Evolutionary conservation across 2,888 invertebrate genomes (phyloP).

Genomic region (Allacma fusca): DNA sequence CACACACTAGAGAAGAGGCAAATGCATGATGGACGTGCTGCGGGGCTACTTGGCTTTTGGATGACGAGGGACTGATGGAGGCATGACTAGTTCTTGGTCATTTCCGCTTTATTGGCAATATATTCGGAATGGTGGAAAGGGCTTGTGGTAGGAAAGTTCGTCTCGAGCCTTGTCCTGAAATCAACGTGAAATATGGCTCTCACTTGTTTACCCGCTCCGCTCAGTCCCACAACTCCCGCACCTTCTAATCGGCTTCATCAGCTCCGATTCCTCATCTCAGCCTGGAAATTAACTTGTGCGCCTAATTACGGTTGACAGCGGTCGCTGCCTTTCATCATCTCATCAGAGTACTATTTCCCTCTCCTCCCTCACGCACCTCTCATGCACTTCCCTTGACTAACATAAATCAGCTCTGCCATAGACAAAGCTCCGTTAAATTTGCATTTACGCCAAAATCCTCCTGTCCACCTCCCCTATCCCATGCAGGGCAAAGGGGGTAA

Average conservation of each 20-base stretch:
- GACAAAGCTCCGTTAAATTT: background rate
- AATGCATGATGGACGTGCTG: slow-evolving; percentile 2
- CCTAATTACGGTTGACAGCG: slow-evolving; percentile 28
- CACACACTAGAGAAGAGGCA: no score
- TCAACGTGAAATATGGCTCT: slow-evolving; percentile 4
- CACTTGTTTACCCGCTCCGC: background rate
- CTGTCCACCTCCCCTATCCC: background rate
- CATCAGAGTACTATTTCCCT: background rate
- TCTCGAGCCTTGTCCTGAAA: background rate
- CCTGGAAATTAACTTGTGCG: slow-evolving; percentile 36
- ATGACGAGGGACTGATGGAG: background rate
- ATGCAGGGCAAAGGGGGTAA: slow-evolving; percentile 13
- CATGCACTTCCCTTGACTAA: background rate
- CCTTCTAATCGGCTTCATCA: slow-evolving; percentile 22
- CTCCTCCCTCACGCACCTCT: background rate
- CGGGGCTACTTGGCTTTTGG: background rate
- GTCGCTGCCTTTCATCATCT: slow-evolving; percentile 24
- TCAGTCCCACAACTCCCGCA: background rate
- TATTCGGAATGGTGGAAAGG: background rate
- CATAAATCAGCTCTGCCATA: slow-evolving; percentile 7
- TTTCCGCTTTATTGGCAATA: background rate
- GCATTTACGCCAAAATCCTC: background rate
- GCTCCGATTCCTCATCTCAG: slow-evolving; percentile 15
- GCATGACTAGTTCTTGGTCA: no score
- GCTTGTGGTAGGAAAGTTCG: background rate